Percentiles rank a stretch among this genome's conserved stretches.
Evolutionary conservation across 2,888 invertebrate genomes (phyloP).

Genomic region (Brachylomia viminalis): DNA sequence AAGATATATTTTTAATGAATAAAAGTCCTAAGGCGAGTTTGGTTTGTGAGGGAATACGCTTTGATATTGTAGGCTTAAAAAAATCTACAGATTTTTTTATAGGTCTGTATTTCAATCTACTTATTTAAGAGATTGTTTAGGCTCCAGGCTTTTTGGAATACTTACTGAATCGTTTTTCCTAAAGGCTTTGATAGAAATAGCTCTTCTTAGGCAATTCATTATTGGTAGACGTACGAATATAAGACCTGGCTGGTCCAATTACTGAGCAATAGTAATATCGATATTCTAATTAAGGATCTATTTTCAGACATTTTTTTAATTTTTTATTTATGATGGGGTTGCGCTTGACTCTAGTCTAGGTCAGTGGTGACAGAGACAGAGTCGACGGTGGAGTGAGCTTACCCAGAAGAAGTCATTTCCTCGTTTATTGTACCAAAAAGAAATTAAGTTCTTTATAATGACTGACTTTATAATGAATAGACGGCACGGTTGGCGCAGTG

Average conservation of each 20-base stretch:
- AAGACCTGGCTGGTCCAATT: background rate
- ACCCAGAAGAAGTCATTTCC: no score
- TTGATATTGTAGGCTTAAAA: slow-evolving; percentile 34
- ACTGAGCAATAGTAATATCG: background rate
- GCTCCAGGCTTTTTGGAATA: slow-evolving; percentile 13
- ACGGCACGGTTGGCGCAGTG: no score
- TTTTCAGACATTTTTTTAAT: background rate
- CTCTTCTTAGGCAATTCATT: background rate
- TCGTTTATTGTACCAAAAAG: background rate
- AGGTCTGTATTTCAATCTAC: slow-evolving; percentile 10
- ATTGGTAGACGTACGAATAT: background rate
- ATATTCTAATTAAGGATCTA: background rate
- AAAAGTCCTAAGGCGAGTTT: slow-evolving; percentile 65
- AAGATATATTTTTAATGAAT: slow-evolving; percentile 75
- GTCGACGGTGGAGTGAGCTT: no score
- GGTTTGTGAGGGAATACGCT: slow-evolving; percentile 56
- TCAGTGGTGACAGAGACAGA: no score
- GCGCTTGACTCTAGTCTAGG: no score
- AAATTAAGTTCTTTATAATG: background rate
- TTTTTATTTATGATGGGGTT: no score
- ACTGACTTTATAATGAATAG: no score
- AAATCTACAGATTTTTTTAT: slow-evolving; percentile 23
- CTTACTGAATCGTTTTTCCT: background rate
- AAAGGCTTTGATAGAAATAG: background rate
- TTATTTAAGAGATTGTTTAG: slow-evolving; percentile 2